Percentiles rank a stretch among this genome's conserved stretches.
Evolutionary conservation across 2,888 invertebrate genomes (phyloP).

Genomic region (Dynastes hyllus): DNA sequence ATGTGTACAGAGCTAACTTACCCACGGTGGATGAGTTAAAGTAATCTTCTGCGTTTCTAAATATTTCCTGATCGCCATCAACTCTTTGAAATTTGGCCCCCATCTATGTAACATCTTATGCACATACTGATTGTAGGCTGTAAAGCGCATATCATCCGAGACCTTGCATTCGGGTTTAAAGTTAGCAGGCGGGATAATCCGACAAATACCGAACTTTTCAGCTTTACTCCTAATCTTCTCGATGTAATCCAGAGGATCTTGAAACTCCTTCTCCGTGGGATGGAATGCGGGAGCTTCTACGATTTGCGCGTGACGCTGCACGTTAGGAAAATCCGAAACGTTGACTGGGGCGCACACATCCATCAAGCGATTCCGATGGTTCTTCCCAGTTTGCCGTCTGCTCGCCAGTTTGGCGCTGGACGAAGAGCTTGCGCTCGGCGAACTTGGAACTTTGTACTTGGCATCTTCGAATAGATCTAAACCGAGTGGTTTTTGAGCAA

Average conservation of each 20-base stretch:
- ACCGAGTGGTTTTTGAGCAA: slow-evolving; percentile 46
- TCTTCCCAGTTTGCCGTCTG: slow-evolving; percentile 63
- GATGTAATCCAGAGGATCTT: slow-evolving; percentile 90
- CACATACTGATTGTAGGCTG: slow-evolving; percentile 91
- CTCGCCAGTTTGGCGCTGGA: slow-evolving; percentile 68
- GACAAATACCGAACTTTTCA: slow-evolving; percentile 88
- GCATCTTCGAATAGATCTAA: slow-evolving; percentile 63
- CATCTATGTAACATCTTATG: slow-evolving; percentile 90
- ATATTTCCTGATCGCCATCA: slow-evolving; percentile 89
- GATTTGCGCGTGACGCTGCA: slow-evolving; percentile 72
- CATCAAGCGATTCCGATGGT: slow-evolving; percentile 58
- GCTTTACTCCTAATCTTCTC: slow-evolving; percentile 85
- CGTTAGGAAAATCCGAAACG: slow-evolving; percentile 55
- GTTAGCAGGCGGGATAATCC: slow-evolving; percentile 86
- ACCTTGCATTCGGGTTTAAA: slow-evolving; percentile 89
- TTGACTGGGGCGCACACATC: slow-evolving; percentile 66
- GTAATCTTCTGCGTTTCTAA: slow-evolving; percentile 84
- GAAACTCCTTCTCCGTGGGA: slow-evolving; percentile 88
- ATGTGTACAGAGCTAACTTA: slow-evolving; percentile 67
- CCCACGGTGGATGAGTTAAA: slow-evolving; percentile 85
- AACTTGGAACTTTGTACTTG: slow-evolving; percentile 70
- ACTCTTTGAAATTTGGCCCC: slow-evolving; percentile 90
- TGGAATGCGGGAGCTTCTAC: slow-evolving; percentile 86
- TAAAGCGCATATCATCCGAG: slow-evolving; percentile 89
- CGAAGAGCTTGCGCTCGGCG: slow-evolving; percentile 69